Evolutionary conservation across 2,113 vertebrate species (phyloP).

Genomic region (Gopherus evgoodei): DNA sequence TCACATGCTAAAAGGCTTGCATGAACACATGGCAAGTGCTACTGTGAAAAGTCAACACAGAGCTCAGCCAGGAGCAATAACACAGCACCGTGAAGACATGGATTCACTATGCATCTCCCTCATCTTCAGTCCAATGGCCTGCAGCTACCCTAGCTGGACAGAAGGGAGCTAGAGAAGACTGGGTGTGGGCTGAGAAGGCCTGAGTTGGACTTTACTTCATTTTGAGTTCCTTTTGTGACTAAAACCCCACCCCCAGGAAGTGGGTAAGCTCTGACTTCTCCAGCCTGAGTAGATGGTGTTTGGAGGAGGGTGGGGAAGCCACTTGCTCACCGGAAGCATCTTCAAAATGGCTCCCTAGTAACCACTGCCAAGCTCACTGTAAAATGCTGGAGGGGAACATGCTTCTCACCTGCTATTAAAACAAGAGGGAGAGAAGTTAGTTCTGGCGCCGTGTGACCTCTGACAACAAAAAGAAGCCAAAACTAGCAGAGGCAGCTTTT

Average conservation of each 20-base stretch:
- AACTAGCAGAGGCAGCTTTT: neutral
- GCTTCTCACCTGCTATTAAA: neutral
- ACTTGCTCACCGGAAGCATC: neutral
- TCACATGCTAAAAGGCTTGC: neutral
- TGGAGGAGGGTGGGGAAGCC: neutral
- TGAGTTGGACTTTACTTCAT: neutral
- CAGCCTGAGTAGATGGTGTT: neutral
- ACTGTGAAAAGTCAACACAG: neutral
- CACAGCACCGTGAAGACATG: no score
- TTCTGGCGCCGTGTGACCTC: neutral
- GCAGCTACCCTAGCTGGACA: neutral
- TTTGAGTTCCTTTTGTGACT: neutral
- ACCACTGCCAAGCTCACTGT: neutral
- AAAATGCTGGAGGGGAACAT: neutral
- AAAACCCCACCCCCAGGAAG: neutral
- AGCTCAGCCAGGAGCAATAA: no score
- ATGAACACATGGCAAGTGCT: neutral
- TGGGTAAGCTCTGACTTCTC: neutral
- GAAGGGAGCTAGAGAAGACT: neutral
- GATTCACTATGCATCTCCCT: no score
- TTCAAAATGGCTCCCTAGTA: neutral
- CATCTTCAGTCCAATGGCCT: no score
- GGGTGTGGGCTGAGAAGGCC: neutral
- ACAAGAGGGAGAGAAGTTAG: neutral
- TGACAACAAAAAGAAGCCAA: neutral